Evolutionary conservation across 2,113 vertebrate genomes (phyloP).

Genomic region (Pteronura brasiliensis): DNA sequence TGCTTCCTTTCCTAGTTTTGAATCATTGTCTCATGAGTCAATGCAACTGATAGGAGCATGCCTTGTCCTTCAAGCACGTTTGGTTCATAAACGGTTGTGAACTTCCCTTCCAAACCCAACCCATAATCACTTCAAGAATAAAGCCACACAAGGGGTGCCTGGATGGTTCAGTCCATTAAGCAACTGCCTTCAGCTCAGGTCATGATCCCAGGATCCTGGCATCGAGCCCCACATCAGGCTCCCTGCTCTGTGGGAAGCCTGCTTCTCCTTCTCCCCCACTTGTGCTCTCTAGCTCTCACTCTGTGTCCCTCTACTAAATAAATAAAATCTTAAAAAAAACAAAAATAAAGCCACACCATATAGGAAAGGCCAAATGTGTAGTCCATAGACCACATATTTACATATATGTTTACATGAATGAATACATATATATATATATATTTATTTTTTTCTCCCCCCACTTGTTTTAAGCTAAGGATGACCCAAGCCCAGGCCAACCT

Average conservation of each 20-base stretch:
- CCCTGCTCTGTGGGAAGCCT: too few species aligned
- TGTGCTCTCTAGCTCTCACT: too few species aligned
- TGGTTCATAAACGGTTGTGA: neutral
- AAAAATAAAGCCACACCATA: neutral
- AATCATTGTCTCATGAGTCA: neutral
- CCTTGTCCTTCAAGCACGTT: neutral
- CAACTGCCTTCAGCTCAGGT: too few species aligned
- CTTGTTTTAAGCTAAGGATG: slow-evolving; percentile 8
- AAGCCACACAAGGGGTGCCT: neutral
- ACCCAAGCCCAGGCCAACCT: neutral
- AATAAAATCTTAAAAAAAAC: too few species aligned
- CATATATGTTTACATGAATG: neutral
- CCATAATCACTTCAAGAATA: neutral
- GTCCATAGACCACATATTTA: neutral
- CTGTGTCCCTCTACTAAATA: too few species aligned
- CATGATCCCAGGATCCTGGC: too few species aligned
- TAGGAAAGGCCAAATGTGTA: neutral
- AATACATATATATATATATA: too few species aligned
- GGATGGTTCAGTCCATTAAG: too few species aligned
- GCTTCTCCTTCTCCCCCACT: too few species aligned
- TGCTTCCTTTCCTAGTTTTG: neutral
- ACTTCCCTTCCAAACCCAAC: neutral
- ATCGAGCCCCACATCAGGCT: too few species aligned
- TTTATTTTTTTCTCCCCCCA: too few species aligned
- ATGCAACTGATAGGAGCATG: neutral